Conservation (phyloP, 2,113 vertebrate genomes). For the Anguilla rostrata region DNA sequence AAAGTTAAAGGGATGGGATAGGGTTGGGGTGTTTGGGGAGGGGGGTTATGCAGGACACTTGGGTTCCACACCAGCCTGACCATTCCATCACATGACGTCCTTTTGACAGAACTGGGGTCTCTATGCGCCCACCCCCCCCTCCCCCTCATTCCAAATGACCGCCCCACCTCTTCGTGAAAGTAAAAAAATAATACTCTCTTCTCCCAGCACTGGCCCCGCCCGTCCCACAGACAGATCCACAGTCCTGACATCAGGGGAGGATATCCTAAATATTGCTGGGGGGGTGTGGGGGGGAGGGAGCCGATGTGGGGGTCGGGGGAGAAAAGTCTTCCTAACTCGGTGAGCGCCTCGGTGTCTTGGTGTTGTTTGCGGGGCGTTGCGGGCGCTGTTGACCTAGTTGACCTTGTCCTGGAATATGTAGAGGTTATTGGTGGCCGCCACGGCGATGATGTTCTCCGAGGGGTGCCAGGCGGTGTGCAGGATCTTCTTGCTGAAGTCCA, state of each 20-base stretch:
- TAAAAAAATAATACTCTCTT: not conserved
- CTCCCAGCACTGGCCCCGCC: slow-evolving; percentile 30
- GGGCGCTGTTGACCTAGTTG: slow-evolving; percentile 70
- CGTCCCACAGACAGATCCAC: slow-evolving; percentile 29
- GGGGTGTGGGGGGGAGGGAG: not conserved
- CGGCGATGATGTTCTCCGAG: slow-evolving; percentile 86
- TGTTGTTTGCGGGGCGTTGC: not conserved
- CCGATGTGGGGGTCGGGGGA: not conserved
- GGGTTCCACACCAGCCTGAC: not conserved
- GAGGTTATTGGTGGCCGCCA: slow-evolving; percentile 89
- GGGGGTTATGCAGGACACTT: not conserved
- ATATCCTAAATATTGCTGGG: not conserved
- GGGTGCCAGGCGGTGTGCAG: slow-evolving; percentile 88
- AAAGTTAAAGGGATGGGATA: slow-evolving; percentile 10
- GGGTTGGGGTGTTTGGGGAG: not conserved
- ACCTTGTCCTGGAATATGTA: slow-evolving; percentile 95
- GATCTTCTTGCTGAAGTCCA: slow-evolving; percentile 94
- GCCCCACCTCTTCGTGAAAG: not conserved
- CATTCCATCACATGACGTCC: not conserved
- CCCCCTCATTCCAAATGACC: not conserved
- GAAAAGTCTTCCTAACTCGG: not conserved
- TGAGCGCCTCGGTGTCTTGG: not conserved
- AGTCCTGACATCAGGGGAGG: not conserved
- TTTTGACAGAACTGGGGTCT: slow-evolving; percentile 5
- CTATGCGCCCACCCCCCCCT: not conserved